A percentile compares a stretch with the other conserved stretches of the same genome.
Evolutionary conservation across 2,888 invertebrate genomes (phyloP).

Genomic region (Brenthis daphne): DNA sequence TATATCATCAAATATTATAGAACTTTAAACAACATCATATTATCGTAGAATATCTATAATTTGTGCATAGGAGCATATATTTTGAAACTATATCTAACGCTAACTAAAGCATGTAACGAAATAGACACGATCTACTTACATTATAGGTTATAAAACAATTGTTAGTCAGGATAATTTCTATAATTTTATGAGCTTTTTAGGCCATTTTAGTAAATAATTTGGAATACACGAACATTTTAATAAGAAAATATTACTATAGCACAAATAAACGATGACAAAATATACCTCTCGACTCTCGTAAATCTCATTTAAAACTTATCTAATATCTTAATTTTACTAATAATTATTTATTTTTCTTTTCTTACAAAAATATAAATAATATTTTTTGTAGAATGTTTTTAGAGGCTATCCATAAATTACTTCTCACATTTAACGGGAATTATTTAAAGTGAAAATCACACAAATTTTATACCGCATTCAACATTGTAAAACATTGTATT

Average conservation of each 20-base stretch:
- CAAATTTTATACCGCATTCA: too few relatives aligned
- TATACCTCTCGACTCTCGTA: slow-evolving; percentile 26
- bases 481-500: too few relatives aligned
- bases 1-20: too few relatives aligned
- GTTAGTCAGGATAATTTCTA: slow-evolving; percentile 6
- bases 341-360: slow-evolving; percentile 22
- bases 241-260: slow-evolving; percentile 25
- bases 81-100: slow-evolving; percentile 29
- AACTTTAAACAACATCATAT: background rate
- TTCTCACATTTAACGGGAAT: background rate
- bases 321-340: slow-evolving; percentile 26
- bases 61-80: background rate
- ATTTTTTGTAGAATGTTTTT: slow-evolving; percentile 25
- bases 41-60: slow-evolving; percentile 3
- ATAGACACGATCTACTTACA: slow-evolving; percentile 40
- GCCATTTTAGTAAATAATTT: slow-evolving; percentile 26
- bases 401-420: slow-evolving; percentile 5
- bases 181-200: slow-evolving; percentile 28
- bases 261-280: slow-evolving; percentile 30
- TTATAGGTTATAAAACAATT: slow-evolving; percentile 25
- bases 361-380: slow-evolving; percentile 37
- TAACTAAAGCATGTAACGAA: slow-evolving; percentile 45
- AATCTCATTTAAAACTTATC: slow-evolving; percentile 34
- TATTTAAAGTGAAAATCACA: too few relatives aligned
- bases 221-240: slow-evolving; percentile 13